Percentiles rank a stretch among this genome's conserved stretches.
These are phyloP conservation scores for Dinomys branickii DNA, from an alignment of 2,113 vertebrate species.

Conservation along the genomic window DNA sequence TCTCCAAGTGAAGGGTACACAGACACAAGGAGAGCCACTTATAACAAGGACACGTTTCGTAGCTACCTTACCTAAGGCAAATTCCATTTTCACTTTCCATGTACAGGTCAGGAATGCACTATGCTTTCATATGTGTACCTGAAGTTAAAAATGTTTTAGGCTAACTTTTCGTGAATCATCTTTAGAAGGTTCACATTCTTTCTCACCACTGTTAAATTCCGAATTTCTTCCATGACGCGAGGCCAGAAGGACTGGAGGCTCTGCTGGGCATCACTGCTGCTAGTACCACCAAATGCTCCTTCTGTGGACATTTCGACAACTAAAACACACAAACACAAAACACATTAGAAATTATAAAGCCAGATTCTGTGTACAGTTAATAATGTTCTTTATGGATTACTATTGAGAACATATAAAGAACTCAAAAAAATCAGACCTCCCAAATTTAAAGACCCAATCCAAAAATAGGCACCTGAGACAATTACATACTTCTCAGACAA, in stretches of 20 bases:
- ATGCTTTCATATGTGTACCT: constrained; percentile 32
- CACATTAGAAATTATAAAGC: constrained; percentile 49
- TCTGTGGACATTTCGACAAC: constrained; percentile 94
- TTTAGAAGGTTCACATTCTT: constrained; percentile 47
- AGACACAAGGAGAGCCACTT: background rate
- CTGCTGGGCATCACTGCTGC: constrained; percentile 96
- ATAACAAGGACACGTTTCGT: background rate
- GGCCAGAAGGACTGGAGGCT: constrained; percentile 99
- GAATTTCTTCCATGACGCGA: constrained; percentile 98
- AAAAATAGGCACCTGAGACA: too few species aligned
- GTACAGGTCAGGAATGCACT: constrained; percentile 1
- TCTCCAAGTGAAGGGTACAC: constrained; percentile 18
- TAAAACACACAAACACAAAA: constrained; percentile 71
- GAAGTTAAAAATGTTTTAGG: constrained; percentile 28
- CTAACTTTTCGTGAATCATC: constrained; percentile 19
- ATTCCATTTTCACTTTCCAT: constrained; percentile 33
- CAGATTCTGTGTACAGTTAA: background rate
- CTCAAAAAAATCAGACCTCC: too few species aligned
- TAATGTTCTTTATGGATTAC: background rate
- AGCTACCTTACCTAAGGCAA: background rate
- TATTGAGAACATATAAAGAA: too few species aligned
- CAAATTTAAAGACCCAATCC: too few species aligned
- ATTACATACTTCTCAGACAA: too few species aligned
- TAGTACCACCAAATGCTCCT: constrained; percentile 89
- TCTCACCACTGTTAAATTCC: constrained; percentile 96